These are phyloP conservation scores for Gorsachius goisagi DNA, from an alignment of 2,113 vertebrate species.

Conservation along the genomic window DNA sequence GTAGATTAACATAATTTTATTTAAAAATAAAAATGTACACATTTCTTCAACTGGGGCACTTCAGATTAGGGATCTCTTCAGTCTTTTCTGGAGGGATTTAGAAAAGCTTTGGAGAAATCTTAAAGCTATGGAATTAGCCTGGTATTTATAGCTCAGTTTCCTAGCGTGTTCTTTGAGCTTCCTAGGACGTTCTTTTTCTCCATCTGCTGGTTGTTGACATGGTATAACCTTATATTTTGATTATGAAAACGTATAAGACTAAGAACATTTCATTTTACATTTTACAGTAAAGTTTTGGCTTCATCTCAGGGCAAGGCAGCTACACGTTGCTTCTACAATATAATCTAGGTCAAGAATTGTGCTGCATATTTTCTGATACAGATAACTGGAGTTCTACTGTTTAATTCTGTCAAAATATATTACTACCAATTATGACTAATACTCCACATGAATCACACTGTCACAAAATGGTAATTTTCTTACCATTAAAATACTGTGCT, in stretches of 20 bases:
- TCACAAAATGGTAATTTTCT: not conserved
- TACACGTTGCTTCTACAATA: not conserved
- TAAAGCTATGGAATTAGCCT: conserved; percentile 64
- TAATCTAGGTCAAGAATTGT: conserved; percentile 16
- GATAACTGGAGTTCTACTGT: not conserved
- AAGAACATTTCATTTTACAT: not conserved
- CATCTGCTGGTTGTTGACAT: conserved; percentile 61
- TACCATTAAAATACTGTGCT: not conserved
- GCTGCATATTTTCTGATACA: not conserved
- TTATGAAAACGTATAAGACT: not conserved
- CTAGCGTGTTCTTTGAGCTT: conserved; percentile 39
- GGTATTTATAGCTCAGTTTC: conserved; percentile 62
- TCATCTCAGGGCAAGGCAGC: conserved; percentile 27
- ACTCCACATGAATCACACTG: conserved; percentile 7
- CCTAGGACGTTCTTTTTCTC: conserved; percentile 15
- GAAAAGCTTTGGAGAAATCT: conserved; percentile 60
- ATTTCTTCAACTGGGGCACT: conserved; percentile 37
- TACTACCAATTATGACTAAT: not conserved
- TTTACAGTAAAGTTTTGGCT: conserved; percentile 26
- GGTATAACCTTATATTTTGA: conserved; percentile 25
- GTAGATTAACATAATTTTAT: not conserved
- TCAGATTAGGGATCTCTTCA: conserved; percentile 56
- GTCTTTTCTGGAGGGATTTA: conserved; percentile 57
- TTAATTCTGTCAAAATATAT: conserved; percentile 29
- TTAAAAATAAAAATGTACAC: not conserved